A percentile compares a stretch with the other conserved stretches of the same genome.
Conservation (phyloP, 2,888 invertebrate species). For the Ceramica pisi region DNA sequence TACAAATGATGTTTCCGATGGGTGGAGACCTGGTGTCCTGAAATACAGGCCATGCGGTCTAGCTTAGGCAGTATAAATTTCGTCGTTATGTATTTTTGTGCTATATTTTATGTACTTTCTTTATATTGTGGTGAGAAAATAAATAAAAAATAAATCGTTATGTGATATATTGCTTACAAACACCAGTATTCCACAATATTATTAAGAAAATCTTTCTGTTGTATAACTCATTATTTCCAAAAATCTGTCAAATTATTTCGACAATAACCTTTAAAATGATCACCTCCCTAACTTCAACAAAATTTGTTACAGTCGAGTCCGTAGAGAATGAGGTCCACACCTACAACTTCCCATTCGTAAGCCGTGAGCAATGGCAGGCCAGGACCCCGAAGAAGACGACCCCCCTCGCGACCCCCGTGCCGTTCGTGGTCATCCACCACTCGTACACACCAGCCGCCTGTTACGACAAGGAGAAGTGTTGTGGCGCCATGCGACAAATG, state of each 20-base stretch:
- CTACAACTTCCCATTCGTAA: conserved; percentile 78
- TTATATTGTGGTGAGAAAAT: no score
- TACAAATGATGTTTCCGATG: no score
- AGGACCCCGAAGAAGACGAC: conserved; percentile 84
- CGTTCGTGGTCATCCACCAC: conserved; percentile 94
- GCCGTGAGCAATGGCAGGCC: conserved; percentile 92
- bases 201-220: not conserved
- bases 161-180: not conserved
- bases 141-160: no score
- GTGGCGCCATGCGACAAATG: conserved; percentile 91
- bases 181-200: not conserved
- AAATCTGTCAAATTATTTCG: no score
- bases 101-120: no score
- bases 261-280: not conserved
- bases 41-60: no score
- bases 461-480: conserved; percentile 86
- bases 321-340: conserved; percentile 77
- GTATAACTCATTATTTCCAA: not conserved
- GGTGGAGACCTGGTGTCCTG: no score
- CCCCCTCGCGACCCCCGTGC: conserved; percentile 90
- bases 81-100: no score
- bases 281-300: not conserved
- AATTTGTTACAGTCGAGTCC: conserved; percentile 55
- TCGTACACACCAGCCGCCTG: conserved; percentile 92
- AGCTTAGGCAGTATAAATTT: no score